Conservation (phyloP, 2,113 vertebrate species). For the Calidris pygmaea region DNA sequence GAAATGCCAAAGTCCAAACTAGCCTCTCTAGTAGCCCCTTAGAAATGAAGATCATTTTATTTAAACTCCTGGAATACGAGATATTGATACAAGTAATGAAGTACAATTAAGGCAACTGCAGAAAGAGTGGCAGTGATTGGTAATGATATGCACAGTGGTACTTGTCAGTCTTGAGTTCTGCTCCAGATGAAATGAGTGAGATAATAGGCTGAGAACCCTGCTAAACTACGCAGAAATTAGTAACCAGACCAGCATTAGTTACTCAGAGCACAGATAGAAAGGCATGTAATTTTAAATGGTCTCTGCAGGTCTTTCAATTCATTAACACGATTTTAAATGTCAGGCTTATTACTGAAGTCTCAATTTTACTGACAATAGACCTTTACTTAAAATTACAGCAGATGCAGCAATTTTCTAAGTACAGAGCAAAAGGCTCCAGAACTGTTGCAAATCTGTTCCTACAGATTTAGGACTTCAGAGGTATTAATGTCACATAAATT, state of each 20-base stretch:
- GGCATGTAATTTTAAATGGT: neutral
- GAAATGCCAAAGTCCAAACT: neutral
- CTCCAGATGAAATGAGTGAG: neutral
- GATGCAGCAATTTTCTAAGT: neutral
- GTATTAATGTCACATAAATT: neutral
- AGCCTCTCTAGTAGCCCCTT: neutral
- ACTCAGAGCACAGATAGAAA: neutral
- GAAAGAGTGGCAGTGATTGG: neutral
- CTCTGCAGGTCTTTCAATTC: constrained; percentile 7
- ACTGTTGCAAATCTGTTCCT: neutral
- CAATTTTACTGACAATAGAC: constrained; percentile 9
- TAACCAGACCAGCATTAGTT: neutral
- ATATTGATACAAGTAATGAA: neutral
- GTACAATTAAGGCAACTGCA: neutral
- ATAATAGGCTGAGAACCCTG: neutral
- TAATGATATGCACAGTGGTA: neutral
- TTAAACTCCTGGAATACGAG: neutral
- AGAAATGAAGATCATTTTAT: neutral
- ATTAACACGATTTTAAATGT: constrained; percentile 34
- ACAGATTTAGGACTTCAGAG: neutral
- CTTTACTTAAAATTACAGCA: constrained; percentile 16
- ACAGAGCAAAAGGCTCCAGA: neutral
- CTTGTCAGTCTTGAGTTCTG: neutral
- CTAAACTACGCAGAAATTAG: neutral
- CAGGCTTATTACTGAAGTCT: constrained; percentile 14